These are phyloP conservation scores for Lasioglossum baleicum DNA, from an alignment of 1,140 invertebrate species.

Conservation along the genomic window DNA sequence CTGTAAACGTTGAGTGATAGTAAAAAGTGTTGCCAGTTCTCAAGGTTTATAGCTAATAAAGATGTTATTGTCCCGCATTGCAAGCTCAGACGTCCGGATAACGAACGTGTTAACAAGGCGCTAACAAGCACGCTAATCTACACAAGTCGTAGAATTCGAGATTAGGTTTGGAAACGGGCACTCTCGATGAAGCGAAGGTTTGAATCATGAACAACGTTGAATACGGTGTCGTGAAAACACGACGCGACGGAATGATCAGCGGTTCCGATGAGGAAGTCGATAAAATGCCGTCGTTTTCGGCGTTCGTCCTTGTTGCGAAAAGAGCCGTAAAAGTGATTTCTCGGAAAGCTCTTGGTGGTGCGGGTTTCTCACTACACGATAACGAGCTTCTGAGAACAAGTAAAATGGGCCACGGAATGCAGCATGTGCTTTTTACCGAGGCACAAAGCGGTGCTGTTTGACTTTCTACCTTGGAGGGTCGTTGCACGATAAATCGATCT, in stretches of 20 bases:
- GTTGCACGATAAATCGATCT: conserved; percentile 72
- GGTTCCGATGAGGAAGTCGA: not conserved
- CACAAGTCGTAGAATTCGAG: too few species aligned
- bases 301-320: not conserved
- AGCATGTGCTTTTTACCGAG: conserved; percentile 7
- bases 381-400: conserved; percentile 26
- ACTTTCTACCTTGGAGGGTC: conserved; percentile 65
- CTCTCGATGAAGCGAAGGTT: too few species aligned
- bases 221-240: not conserved
- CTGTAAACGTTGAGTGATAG: too few species aligned
- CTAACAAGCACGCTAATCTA: too few species aligned
- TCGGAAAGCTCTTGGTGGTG: not conserved
- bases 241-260: not conserved
- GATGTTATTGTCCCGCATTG: too few species aligned
- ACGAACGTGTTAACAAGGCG: too few species aligned
- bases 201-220: too few species aligned
- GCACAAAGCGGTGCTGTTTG: not conserved
- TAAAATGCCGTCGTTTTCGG: not conserved
- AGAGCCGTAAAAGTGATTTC: not conserved
- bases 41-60: too few species aligned
- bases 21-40: too few species aligned
- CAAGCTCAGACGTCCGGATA: too few species aligned
- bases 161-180: too few species aligned
- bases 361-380: not conserved
- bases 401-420: conserved; percentile 21